Evolutionary conservation across 1,140 invertebrate genomes (phyloP), one percentile per base, ranked within the genome.

Genomic region (Tribolium castaneum): DNA sequence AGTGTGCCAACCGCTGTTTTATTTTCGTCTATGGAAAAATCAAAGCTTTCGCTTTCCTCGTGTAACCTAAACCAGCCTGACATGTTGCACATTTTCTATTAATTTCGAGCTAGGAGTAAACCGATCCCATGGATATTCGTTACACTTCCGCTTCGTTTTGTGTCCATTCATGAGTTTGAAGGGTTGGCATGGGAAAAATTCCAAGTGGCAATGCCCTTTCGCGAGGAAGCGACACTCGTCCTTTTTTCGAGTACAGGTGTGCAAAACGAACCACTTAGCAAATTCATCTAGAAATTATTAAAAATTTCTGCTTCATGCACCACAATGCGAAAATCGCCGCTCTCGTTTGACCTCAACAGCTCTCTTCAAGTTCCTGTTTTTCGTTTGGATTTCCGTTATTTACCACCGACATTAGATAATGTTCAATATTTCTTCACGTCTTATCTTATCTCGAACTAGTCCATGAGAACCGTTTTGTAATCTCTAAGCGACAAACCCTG

Each of bases 141-240:
- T 25, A 59, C 54, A 59, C 54, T 59, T 59, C 54, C 54, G 54
- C 10, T 22, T 25, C 54, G 54, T 59, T 59, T 59, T 59, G 54
- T 59, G 54, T 10, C 19, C 54, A 59, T 59, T 59, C 54, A 59
- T 25, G 16, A 25, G 19, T 59, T 59, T 59, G 19, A 59, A 59
- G 54, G 54, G 54, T 59, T 59, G 19, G 51, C 54, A 59, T 59
- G 54, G 54, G 54, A 59, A 59, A n/a, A 59, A 59, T 59, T 52
- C 51, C 51, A 6, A 3, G 6, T 59, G 54, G 6, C 54, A 25
- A 7, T 59, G 54, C 54, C 54, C 54, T 59, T 52, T 59, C 19
- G 54, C 54, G 30, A 45, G 39, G 39, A 45, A 45, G 39, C n/a
- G 1, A 45, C 0, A 45, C 39, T 45, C 39, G 39, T 45, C 39